These are phyloP conservation scores for Diadumene lineata DNA, from an alignment of 92 coral and sea anemone genomes.

Conservation along the genomic window DNA sequence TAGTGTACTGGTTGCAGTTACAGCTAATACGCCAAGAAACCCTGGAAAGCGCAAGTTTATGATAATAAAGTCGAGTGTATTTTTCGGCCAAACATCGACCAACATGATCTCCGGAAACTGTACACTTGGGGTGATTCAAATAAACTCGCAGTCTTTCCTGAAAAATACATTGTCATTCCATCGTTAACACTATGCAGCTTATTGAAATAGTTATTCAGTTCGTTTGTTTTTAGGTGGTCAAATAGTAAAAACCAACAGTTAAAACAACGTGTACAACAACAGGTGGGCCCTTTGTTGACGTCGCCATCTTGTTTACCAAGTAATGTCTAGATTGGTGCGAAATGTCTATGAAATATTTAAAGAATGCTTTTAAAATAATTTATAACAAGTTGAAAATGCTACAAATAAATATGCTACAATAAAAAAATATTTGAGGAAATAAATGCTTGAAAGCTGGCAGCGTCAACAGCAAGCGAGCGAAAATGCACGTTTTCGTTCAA, in stretches of 20 bases:
- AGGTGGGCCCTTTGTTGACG: constrained; percentile 11
- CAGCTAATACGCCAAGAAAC: not conserved
- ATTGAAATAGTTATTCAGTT: not conserved
- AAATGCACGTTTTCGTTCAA: constrained; percentile 4
- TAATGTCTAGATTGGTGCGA: not conserved
- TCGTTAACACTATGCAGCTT: not conserved
- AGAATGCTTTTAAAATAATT: not conserved
- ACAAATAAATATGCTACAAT: not conserved
- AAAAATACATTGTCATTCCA: not conserved
- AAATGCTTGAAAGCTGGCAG: not conserved
- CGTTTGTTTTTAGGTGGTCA: not conserved
- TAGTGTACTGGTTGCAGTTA: not conserved
- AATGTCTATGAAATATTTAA: not conserved
- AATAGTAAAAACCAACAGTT: not conserved
- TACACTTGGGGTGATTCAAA: too few relatives aligned
- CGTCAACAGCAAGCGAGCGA: not conserved
- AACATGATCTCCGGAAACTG: not conserved
- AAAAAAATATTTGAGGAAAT: not conserved
- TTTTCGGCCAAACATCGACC: not conserved
- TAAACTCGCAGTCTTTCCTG: too few relatives aligned
- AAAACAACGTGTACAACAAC: constrained; percentile 15
- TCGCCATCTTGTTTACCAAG: not conserved
- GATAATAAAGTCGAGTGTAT: too few relatives aligned
- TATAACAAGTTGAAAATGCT: not conserved
- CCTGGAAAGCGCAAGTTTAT: not conserved